Evolutionary conservation across 2,113 vertebrate genomes (phyloP).

Genomic region (Pycnonotus jocosus): DNA sequence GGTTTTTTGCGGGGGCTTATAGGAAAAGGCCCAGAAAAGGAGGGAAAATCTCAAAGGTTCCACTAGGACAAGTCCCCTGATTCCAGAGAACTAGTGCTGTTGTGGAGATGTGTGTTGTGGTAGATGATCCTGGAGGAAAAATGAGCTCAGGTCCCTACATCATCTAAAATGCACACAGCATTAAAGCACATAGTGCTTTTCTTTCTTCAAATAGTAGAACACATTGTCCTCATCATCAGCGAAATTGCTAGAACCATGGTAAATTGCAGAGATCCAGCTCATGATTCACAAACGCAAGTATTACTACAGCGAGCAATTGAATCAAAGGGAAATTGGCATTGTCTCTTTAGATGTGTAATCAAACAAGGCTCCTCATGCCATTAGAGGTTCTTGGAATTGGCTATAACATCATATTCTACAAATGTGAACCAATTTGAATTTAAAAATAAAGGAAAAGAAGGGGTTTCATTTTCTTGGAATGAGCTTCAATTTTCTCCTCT

Average conservation of each 20-base stretch:
- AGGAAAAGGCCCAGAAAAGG: background rate
- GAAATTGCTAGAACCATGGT: background rate
- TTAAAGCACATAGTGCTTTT: background rate
- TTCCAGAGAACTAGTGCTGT: background rate
- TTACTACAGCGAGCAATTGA: background rate
- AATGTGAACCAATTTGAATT: background rate
- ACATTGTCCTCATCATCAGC: background rate
- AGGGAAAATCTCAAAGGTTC: background rate
- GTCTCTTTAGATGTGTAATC: background rate
- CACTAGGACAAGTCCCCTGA: background rate
- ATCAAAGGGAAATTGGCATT: background rate
- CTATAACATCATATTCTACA: background rate
- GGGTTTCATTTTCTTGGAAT: background rate
- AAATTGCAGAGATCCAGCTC: background rate
- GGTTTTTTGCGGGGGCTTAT: background rate
- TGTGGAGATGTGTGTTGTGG: background rate
- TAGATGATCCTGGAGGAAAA: background rate
- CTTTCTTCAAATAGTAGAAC: background rate
- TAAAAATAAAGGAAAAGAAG: background rate
- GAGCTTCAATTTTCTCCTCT: background rate
- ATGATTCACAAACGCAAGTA: background rate
- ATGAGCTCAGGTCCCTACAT: background rate
- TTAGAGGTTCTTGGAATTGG: background rate
- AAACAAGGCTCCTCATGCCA: background rate
- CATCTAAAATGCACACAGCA: background rate